phyloP scores from a whole-genome alignment of 2,113 vertebrate genomes.

The Oryzias javanicus region DNA sequence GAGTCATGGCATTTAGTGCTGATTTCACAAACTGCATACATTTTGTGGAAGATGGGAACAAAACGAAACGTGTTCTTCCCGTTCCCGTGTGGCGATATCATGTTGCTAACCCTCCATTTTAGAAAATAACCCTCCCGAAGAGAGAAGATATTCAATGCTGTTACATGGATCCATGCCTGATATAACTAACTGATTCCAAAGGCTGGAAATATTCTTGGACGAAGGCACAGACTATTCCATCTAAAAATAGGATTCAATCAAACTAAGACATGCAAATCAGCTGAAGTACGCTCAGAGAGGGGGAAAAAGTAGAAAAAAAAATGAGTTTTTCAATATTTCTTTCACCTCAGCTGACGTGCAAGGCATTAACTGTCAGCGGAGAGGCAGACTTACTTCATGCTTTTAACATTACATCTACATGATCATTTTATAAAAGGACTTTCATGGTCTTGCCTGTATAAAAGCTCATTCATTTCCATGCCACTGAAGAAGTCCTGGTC shows the following conservation, averaged over 20 bases:
- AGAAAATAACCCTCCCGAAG: constrained; percentile 29
- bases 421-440: constrained; percentile 31
- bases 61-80: constrained; percentile 32
- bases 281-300: constrained; percentile 18
- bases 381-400: constrained; percentile 17
- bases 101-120: constrained; percentile 25
- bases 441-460: constrained; percentile 22
- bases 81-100: constrained; percentile 27
- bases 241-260: constrained; percentile 33
- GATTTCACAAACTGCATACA: constrained; percentile 49
- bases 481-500: constrained; percentile 21
- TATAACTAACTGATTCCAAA: constrained; percentile 21
- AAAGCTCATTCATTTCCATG: constrained; percentile 43
- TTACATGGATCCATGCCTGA: constrained; percentile 13
- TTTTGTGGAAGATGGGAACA: constrained; percentile 31
- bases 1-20: constrained; percentile 54
- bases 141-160: constrained; percentile 32
- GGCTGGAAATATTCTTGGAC: constrained; percentile 22
- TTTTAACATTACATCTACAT: constrained; percentile 35
- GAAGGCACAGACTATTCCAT: constrained; percentile 16
- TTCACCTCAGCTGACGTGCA: constrained; percentile 31
- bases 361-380: constrained; percentile 22
- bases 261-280: constrained; percentile 28
- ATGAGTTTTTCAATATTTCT: constrained; percentile 14
- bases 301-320: constrained; percentile 12